Percentiles rank a stretch among this genome's conserved stretches.
Evolutionary conservation across 2,797 vertebrate genomes (phyloP).

Genomic region (Decapterus maruadsi): DNA sequence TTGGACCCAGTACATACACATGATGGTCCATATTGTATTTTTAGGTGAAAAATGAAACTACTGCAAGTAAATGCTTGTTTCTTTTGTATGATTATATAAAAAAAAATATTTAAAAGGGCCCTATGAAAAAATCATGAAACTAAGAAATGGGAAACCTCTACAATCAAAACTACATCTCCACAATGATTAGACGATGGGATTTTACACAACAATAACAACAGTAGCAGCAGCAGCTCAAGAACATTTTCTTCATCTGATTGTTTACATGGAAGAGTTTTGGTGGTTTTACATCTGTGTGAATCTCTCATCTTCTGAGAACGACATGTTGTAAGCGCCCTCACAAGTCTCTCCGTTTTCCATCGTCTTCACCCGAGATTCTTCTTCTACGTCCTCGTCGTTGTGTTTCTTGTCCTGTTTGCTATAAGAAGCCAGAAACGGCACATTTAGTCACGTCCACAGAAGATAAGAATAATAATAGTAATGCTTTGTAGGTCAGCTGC

Average conservation of each 20-base stretch:
- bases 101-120: background rate
- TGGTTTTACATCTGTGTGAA: slow-evolving; percentile 78
- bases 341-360: slow-evolving; percentile 37
- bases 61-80: slow-evolving; percentile 7
- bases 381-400: background rate
- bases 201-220: background rate
- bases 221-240: slow-evolving; percentile 9
- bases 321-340: slow-evolving; percentile 67
- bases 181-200: background rate
- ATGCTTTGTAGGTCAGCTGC: slow-evolving; percentile 1
- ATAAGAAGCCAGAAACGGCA: background rate
- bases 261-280: background rate
- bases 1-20: background rate
- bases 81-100: background rate
- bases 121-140: background rate
- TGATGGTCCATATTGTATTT: background rate
- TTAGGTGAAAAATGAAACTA: background rate
- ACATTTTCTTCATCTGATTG: background rate
- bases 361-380: slow-evolving; percentile 40
- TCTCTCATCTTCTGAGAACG: slow-evolving; percentile 69
- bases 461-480: background rate
- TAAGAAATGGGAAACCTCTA: slow-evolving; percentile 3
- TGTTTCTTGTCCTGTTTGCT: slow-evolving; percentile 57
- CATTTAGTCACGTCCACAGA: background rate
- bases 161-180: background rate